Conservation (phyloP, 2,113 vertebrate species). For the Stercorarius parasiticus region DNA sequence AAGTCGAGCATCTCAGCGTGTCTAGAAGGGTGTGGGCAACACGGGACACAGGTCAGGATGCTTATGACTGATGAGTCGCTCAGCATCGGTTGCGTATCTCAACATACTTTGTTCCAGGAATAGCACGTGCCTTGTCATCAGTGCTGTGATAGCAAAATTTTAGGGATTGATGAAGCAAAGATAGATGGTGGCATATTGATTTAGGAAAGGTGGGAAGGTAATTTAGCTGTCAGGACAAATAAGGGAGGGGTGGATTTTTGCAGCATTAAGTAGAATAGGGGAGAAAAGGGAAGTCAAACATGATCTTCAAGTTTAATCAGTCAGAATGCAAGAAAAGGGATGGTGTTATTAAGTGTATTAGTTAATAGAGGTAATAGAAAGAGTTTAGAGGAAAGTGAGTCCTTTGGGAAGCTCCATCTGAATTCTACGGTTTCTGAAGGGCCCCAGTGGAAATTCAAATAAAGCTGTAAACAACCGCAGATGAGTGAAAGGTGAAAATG, state of each 20-base stretch:
- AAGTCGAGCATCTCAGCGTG: not conserved
- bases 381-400: conserved; percentile 12
- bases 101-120: not conserved
- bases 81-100: not conserved
- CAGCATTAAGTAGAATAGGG: not conserved
- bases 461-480: not conserved
- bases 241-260: not conserved
- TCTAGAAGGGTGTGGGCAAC: not conserved
- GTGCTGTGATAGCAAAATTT: not conserved
- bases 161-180: conserved; percentile 16
- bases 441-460: conserved; percentile 17
- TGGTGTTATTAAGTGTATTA: conserved; percentile 15
- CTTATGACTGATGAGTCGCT: not conserved
- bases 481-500: not conserved
- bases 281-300: conserved; percentile 39
- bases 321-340: not conserved
- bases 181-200: not conserved
- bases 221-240: conserved; percentile 42
- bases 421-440: not conserved
- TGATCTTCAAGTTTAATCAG: conserved; percentile 14
- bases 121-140: not conserved
- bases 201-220: conserved; percentile 32
- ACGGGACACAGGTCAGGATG: rapidly evolving
- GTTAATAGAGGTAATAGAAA: conserved; percentile 7
- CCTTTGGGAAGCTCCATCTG: not conserved